Evolutionary conservation across 2,113 vertebrate genomes (phyloP).

Genomic region (Apaloderma vittatum): DNA sequence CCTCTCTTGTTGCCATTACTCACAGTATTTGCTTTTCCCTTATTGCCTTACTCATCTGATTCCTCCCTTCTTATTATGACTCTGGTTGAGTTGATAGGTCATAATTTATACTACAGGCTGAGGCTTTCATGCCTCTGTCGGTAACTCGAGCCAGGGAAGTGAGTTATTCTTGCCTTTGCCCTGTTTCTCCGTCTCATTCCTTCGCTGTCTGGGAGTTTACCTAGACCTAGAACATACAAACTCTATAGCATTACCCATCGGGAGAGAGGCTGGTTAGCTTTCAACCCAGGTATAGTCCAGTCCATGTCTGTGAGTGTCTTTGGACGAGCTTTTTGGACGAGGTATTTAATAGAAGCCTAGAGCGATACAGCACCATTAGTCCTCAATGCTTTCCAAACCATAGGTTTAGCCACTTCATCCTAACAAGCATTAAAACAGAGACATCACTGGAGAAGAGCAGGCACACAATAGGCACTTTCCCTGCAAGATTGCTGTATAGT

Average conservation of each 20-base stretch:
- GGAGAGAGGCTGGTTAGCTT: background rate
- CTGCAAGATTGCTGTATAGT: background rate
- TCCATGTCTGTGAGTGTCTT: background rate
- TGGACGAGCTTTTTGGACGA: background rate
- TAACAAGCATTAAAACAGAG: background rate
- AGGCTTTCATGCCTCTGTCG: conserved; percentile 67
- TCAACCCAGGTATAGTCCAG: background rate
- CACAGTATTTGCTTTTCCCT: conserved; percentile 71
- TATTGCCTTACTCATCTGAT: conserved; percentile 70
- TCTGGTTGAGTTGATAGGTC: conserved; percentile 70
- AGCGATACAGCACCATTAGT: background rate
- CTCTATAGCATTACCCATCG: background rate
- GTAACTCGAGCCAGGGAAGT: conserved; percentile 65
- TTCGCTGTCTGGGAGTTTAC: background rate
- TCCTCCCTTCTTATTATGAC: conserved; percentile 69
- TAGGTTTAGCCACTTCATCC: background rate
- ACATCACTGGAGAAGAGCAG: background rate
- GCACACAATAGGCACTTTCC: background rate
- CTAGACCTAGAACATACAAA: conserved; percentile 3
- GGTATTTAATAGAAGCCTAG: background rate
- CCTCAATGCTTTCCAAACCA: background rate
- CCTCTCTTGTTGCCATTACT: conserved; percentile 70
- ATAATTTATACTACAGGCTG: conserved; percentile 67
- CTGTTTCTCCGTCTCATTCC: conserved; percentile 36
- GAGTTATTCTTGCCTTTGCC: conserved; percentile 67